Percentiles rank a stretch among this genome's conserved stretches.
phyloP scores from a whole-genome alignment of 2,797 vertebrate genomes.

The Pipistrellus pygmaeus region DNA sequence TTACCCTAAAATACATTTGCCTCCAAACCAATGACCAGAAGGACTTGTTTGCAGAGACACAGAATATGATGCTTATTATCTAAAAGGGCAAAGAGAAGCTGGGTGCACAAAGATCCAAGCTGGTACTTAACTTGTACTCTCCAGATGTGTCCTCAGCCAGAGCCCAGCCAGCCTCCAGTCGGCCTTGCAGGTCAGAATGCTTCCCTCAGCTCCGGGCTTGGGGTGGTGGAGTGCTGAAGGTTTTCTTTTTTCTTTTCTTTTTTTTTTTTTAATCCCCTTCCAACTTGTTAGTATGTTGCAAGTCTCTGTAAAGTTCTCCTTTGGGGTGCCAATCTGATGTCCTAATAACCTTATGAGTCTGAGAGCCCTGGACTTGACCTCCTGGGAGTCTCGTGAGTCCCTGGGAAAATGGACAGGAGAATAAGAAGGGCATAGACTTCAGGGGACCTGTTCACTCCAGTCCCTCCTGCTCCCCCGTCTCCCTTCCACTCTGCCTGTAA shows the following conservation, averaged over 20 bases:
- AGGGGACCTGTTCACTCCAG: conserved; percentile 33
- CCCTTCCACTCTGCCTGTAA: conserved; percentile 68
- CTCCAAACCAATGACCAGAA: conserved; percentile 32
- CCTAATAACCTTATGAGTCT: conserved; percentile 55
- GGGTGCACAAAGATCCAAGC: not conserved
- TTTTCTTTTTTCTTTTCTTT: not conserved
- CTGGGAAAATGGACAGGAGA: conserved; percentile 53
- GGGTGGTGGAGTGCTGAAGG: conserved; percentile 11
- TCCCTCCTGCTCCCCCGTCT: conserved; percentile 72
- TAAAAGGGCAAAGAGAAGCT: conserved; percentile 19
- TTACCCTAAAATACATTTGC: not conserved
- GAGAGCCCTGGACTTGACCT: conserved; percentile 73
- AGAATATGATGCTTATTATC: not conserved
- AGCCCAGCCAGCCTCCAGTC: conserved; percentile 24
- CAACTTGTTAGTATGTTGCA: conserved; percentile 70
- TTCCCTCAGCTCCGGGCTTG: not conserved
- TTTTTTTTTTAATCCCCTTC: conserved; percentile 22
- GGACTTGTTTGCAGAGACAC: not conserved
- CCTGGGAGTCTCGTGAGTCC: conserved; percentile 62
- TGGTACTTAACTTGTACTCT: conserved; percentile 72
- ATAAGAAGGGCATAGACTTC: not conserved
- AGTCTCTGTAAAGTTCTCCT: conserved; percentile 80
- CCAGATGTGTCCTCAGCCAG: conserved; percentile 66
- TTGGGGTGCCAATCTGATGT: conserved; percentile 64
- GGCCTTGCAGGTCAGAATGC: conserved; percentile 7